Evolutionary conservation across 2,888 invertebrate species (phyloP).

Genomic region (Sabellastarte sp.): DNA sequence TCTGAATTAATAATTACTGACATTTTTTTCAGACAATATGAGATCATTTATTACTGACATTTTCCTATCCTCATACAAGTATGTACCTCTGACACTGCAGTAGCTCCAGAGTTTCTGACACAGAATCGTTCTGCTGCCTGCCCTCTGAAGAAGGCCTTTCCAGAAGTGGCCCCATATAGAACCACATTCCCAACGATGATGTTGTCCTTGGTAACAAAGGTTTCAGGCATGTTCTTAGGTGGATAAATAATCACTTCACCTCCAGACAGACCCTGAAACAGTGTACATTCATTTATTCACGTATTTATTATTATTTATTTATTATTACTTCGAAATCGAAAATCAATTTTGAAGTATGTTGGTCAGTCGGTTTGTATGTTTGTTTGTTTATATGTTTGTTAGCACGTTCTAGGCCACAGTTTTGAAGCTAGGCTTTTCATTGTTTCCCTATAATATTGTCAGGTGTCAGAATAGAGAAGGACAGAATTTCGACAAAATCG

Average conservation of each 20-base stretch:
- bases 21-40: not conserved
- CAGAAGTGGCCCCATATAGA: slow-evolving; percentile 93
- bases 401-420: too few relatives aligned
- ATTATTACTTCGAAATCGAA: too few relatives aligned
- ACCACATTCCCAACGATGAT: slow-evolving; percentile 98
- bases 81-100: slow-evolving; percentile 85
- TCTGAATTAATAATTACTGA: not conserved
- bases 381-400: too few relatives aligned
- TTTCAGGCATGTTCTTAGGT: slow-evolving; percentile 72
- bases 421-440: too few relatives aligned
- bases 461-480: too few relatives aligned
- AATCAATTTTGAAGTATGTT: too few relatives aligned
- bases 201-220: slow-evolving; percentile 86
- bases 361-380: too few relatives aligned
- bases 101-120: slow-evolving; percentile 94
- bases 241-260: slow-evolving; percentile 92
- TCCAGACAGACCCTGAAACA: slow-evolving; percentile 79
- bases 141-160: slow-evolving; percentile 82
- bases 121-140: slow-evolving; percentile 98
- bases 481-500: too few relatives aligned
- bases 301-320: too few relatives aligned
- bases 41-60: too few relatives aligned
- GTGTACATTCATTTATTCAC: not conserved
- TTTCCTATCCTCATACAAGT: too few relatives aligned
- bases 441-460: too few relatives aligned